Conservation (phyloP, 2,797 vertebrate species). For the Microcaecilia unicolor region DNA sequence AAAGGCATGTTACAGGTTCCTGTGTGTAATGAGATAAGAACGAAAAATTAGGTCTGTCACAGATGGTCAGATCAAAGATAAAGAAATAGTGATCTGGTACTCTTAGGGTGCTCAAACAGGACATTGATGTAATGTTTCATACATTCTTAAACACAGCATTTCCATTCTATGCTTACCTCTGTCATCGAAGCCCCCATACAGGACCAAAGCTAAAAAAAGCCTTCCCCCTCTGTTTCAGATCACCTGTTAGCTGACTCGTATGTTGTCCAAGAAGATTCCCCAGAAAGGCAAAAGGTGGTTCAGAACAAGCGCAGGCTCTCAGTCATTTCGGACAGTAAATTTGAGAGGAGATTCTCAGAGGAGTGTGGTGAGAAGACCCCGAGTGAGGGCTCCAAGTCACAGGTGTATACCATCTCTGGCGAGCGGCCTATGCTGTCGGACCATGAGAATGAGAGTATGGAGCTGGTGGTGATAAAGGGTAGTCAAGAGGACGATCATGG, state of each 20-base stretch:
- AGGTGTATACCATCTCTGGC: slow-evolving; percentile 83
- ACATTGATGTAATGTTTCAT: too few relatives aligned
- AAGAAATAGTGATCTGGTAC: too few relatives aligned
- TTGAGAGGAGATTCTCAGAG: slow-evolving; percentile 68
- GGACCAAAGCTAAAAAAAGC: too few relatives aligned
- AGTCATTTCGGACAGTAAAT: slow-evolving; percentile 51
- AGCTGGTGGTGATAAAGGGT: slow-evolving; percentile 77
- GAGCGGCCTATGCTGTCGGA: slow-evolving; percentile 76
- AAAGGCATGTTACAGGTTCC: too few relatives aligned
- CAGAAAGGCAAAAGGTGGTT: slow-evolving; percentile 62
- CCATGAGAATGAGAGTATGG: slow-evolving; percentile 67
- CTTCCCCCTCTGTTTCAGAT: slow-evolving; percentile 51
- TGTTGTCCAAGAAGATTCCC: slow-evolving; percentile 74
- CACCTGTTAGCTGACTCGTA: slow-evolving; percentile 82
- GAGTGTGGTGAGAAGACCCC: slow-evolving; percentile 48
- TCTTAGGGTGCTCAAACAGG: too few relatives aligned
- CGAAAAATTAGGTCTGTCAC: too few relatives aligned
- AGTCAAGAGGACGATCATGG: slow-evolving; percentile 35
- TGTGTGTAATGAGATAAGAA: too few relatives aligned
- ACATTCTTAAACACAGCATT: neutral
- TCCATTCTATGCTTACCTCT: too few relatives aligned
- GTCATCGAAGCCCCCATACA: too few relatives aligned
- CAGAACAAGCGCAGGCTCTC: slow-evolving; percentile 75
- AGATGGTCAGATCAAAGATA: too few relatives aligned
- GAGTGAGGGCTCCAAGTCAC: slow-evolving; percentile 52